Percentiles rank a stretch among this genome's conserved stretches.
Evolutionary conservation across 2,113 vertebrate genomes (phyloP).

Genomic region (Pyrgilauda ruficollis): DNA sequence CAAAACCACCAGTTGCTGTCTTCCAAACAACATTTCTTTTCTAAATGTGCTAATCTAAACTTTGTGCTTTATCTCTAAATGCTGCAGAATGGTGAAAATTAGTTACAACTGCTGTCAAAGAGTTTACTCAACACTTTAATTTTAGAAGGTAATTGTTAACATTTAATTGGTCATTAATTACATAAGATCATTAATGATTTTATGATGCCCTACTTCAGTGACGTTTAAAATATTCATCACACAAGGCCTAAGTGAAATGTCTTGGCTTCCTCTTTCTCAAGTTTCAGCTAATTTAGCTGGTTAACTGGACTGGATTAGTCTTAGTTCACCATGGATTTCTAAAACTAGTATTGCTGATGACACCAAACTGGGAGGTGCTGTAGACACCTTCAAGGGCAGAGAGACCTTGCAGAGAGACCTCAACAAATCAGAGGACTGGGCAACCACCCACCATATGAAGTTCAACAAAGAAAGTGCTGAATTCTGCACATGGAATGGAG

Average conservation of each 20-base stretch:
- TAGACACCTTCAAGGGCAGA: not conserved
- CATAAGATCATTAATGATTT: not conserved
- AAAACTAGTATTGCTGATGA: accelerated
- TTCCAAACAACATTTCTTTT: not conserved
- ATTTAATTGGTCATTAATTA: not conserved
- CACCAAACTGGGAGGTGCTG: not conserved
- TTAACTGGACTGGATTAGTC: not conserved
- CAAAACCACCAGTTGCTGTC: not conserved
- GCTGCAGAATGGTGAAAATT: not conserved
- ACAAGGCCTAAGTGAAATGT: not conserved
- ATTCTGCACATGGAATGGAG: not conserved
- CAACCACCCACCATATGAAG: not conserved
- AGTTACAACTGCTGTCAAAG: not conserved
- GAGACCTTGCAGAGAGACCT: not conserved
- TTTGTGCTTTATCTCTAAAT: not conserved
- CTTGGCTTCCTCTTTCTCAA: not conserved
- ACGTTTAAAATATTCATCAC: not conserved
- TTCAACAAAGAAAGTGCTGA: not conserved
- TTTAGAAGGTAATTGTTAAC: not conserved
- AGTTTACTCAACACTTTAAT: not conserved
- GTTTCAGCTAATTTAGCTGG: not conserved
- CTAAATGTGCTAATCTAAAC: not conserved
- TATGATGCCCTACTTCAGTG: not conserved
- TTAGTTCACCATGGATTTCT: not conserved
- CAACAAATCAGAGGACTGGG: not conserved